Conservation (phyloP, 2,113 vertebrate genomes). For the Pterophyllum scalare region DNA sequence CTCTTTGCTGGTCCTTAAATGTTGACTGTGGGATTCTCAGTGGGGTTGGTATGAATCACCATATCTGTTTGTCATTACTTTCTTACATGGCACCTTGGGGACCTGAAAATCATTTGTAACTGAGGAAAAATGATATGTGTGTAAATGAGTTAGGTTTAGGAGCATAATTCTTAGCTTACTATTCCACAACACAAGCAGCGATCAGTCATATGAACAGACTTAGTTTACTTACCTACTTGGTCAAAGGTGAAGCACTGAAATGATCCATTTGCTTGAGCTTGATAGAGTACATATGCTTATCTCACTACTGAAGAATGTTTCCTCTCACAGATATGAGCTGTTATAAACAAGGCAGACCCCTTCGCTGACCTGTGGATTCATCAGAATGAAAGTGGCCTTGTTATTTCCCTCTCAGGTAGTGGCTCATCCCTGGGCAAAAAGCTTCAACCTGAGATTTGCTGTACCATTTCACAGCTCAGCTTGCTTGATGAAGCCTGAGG, state of each 20-base stretch:
- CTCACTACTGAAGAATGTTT: slow-evolving; percentile 23
- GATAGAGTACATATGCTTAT: slow-evolving; percentile 6
- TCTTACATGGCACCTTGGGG: neutral
- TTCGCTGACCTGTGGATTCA: slow-evolving; percentile 7
- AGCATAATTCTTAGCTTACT: neutral
- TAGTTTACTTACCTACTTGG: slow-evolving; percentile 20
- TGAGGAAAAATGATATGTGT: neutral
- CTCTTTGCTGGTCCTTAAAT: slow-evolving; percentile 21
- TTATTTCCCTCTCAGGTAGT: slow-evolving; percentile 25
- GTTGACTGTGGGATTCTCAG: slow-evolving; percentile 16
- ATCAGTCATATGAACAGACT: slow-evolving; percentile 16
- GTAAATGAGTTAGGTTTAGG: neutral
- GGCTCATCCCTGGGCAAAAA: neutral
- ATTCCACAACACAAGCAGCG: neutral
- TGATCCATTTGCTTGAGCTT: slow-evolving; percentile 19
- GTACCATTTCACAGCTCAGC: slow-evolving; percentile 5
- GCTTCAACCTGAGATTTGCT: slow-evolving; percentile 3
- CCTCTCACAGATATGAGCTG: slow-evolving; percentile 19
- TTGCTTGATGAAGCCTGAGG: slow-evolving; percentile 47
- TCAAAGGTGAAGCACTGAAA: slow-evolving; percentile 55
- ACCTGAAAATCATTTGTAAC: neutral
- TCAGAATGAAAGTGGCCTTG: slow-evolving; percentile 38
- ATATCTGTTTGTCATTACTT: neutral
- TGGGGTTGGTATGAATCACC: neutral
- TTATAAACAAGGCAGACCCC: slow-evolving; percentile 40